These are phyloP conservation scores for Scolanthus callimorphus DNA, from an alignment of 92 coral and sea anemone genomes.

Conservation along the genomic window DNA sequence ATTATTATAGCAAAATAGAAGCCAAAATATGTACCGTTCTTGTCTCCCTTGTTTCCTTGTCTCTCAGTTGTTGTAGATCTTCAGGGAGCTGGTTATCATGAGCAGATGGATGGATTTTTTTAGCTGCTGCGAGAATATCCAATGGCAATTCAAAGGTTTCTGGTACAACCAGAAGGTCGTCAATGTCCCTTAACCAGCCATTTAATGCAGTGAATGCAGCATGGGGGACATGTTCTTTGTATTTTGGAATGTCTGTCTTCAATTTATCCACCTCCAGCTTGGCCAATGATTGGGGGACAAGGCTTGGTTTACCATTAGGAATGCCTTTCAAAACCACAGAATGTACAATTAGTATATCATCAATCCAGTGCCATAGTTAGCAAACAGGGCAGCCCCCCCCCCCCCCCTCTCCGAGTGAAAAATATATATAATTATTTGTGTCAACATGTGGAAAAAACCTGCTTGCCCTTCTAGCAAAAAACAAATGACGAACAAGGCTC, in stretches of 20 bases:
- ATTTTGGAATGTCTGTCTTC: slow-evolving; percentile 19
- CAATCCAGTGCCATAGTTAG: too few relatives aligned
- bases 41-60: too few relatives aligned
- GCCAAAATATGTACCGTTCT: too few relatives aligned
- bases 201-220: slow-evolving; percentile 16
- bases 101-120: slow-evolving; percentile 7
- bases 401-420: too few relatives aligned
- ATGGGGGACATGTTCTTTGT: slow-evolving; percentile 20
- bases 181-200: slow-evolving; percentile 8
- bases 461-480: too few relatives aligned
- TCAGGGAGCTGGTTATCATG: slow-evolving; percentile 4
- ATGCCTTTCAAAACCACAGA: too few relatives aligned
- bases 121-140: slow-evolving; percentile 2
- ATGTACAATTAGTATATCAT: too few relatives aligned
- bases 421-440: too few relatives aligned
- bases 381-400: too few relatives aligned
- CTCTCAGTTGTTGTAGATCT: slow-evolving; percentile 18
- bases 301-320: slow-evolving; percentile 13
- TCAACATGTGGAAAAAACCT: too few relatives aligned
- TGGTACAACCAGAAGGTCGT: slow-evolving; percentile 8
- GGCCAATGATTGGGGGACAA: slow-evolving; percentile 2
- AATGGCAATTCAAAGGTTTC: slow-evolving; percentile 20
- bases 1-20: too few relatives aligned
- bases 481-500: too few relatives aligned
- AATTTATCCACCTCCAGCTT: slow-evolving; percentile 10